These are phyloP conservation scores for Cheilinus undulatus DNA, from an alignment of 2,113 vertebrate genomes.

Conservation along the genomic window DNA sequence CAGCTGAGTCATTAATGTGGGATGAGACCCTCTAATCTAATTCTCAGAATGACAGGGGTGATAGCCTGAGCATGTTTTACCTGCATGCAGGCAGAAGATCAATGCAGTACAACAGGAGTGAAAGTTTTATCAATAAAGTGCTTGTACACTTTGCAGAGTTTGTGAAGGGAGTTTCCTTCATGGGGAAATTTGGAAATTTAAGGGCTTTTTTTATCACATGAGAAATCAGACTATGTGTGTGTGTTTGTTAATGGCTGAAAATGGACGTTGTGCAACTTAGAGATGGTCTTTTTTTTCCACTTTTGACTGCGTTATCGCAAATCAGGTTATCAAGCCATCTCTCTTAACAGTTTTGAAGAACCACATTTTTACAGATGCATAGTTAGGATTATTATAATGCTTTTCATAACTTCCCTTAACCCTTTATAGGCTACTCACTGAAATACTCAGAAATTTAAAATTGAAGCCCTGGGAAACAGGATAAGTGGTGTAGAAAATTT, in stretches of 20 bases:
- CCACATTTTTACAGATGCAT: background rate
- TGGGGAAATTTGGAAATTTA: constrained; percentile 13
- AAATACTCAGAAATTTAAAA: no score
- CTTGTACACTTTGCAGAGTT: background rate
- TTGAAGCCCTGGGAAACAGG: no score
- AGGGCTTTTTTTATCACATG: constrained; percentile 8
- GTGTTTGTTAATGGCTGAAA: background rate
- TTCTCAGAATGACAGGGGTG: constrained; percentile 6
- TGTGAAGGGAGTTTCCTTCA: background rate
- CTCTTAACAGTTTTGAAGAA: background rate
- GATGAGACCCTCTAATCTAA: constrained; percentile 9
- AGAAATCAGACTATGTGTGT: background rate
- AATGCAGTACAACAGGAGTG: background rate
- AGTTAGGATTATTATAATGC: background rate
- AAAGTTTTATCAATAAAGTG: background rate
- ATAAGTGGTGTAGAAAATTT: no score
- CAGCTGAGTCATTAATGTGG: constrained; percentile 24
- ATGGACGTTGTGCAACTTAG: constrained; percentile 1
- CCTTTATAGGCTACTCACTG: no score
- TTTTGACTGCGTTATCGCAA: constrained; percentile 4
- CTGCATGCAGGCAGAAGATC: constrained; percentile 28
- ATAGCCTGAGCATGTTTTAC: constrained; percentile 7
- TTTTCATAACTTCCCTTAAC: no score
- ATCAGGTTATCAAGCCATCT: background rate
- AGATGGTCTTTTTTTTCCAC: constrained; percentile 25